Base-by-base conservation (phyloP, 2,113 vertebrate species). In the Halichoerus grypus region DNA sequence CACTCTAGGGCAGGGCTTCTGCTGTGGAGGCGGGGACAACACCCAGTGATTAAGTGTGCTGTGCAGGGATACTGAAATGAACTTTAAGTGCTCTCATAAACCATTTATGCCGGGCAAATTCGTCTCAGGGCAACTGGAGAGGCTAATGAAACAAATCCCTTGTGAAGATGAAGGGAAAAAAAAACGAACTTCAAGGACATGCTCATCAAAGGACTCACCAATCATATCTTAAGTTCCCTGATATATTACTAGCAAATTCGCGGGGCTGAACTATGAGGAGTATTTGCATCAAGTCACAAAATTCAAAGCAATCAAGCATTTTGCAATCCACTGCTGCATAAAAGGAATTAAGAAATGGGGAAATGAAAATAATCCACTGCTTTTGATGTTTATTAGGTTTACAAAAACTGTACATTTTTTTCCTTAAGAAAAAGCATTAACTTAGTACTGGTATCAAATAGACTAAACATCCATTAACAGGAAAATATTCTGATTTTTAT, bases 401-500 rank as follows among this genome's bases (percentile, higher is more conserved):
- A 97, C 83, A 88, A 94, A 96, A 31, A 69, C 95, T 95, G 90
- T 36, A 19, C 67, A 95, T 82, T 96, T 97, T 77, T 97, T 97
- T 97, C 96, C 87, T 98, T 98, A 91, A 59, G 90, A 98, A 97
- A 96, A 98, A 82, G 46, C 69, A 95, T 97, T 92, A 95, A 87
- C 97, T 98, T 96, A 80, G 97, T 80, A 93, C 94, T 96, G 97
- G 91, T 98, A 99, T 97, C 98, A 98, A 99, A 98, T 76, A 99
- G 97, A 98, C 98, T 98, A 84, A 99, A 98, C 98, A 57, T 98
- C 97, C 84, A 96, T 98, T 99, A 99, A 98, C 98, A 98, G 99
- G 99, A 99, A 99, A 99, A 99, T 99, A 99, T 99, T 99, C 98
- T 99, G 98, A 99, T 99, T 99, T 99, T 99, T 99, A 99, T 99